A percentile compares a stretch with the other conserved stretches of the same genome.
These are phyloP conservation scores for Montipora capitata DNA, from an alignment of 92 coral and sea anemone species.

Conservation along the genomic window DNA sequence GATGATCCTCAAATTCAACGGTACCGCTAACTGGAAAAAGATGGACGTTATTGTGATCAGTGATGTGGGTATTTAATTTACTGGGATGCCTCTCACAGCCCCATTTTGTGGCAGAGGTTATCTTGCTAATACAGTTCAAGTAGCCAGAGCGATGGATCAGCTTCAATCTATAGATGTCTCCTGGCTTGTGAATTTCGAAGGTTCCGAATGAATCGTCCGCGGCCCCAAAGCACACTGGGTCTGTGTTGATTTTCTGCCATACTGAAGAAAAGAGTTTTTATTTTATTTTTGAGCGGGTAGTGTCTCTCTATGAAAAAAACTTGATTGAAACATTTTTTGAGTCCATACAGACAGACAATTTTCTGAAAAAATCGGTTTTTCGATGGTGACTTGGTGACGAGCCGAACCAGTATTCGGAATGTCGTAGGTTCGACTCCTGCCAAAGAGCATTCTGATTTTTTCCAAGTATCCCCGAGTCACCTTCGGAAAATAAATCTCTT, in stretches of 20 bases:
- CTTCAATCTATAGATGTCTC: neutral
- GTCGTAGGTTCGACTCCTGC: too few relatives aligned
- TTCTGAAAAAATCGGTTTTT: too few relatives aligned
- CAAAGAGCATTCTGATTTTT: too few relatives aligned
- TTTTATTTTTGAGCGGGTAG: neutral
- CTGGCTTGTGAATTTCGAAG: neutral
- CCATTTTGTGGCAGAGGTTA: neutral
- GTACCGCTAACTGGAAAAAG: neutral
- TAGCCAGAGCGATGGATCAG: neutral
- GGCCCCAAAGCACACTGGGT: constrained; percentile 15
- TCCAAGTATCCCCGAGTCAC: too few relatives aligned
- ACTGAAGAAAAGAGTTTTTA: neutral
- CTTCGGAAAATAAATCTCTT: too few relatives aligned
- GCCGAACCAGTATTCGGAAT: too few relatives aligned
- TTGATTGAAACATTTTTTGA: too few relatives aligned
- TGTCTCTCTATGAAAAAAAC: too few relatives aligned
- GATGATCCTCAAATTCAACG: neutral
- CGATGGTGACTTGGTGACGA: too few relatives aligned
- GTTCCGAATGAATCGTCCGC: neutral
- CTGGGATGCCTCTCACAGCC: neutral
- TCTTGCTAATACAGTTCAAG: neutral
- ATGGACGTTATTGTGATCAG: neutral
- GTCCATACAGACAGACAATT: too few relatives aligned
- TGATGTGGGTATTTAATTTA: neutral
- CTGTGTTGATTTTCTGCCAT: neutral